Percentiles rank a stretch among this genome's conserved stretches.
These are phyloP conservation scores for Chaetodon trifascialis DNA, from an alignment of 2,113 vertebrate species.

Conservation along the genomic window DNA sequence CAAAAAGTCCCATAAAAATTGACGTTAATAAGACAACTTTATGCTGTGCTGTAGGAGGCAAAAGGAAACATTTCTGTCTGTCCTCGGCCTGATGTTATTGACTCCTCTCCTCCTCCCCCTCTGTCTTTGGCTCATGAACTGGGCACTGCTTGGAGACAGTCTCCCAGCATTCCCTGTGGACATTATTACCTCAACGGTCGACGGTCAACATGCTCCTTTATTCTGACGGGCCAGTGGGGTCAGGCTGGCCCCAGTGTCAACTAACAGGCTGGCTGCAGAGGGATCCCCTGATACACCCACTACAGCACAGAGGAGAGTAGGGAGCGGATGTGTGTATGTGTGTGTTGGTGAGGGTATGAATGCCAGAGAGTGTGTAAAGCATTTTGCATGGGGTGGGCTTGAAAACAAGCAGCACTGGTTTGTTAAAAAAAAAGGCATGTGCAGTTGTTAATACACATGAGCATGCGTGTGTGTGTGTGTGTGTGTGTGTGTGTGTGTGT, in stretches of 20 bases:
- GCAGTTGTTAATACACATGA: background rate
- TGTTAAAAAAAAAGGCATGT: constrained; percentile 5
- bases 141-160: constrained; percentile 31
- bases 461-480: constrained; percentile 13
- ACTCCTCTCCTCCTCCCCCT: constrained; percentile 12
- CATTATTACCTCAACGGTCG: constrained; percentile 69
- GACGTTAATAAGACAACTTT: background rate
- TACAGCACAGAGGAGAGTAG: background rate
- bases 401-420: background rate
- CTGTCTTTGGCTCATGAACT: constrained; percentile 40
- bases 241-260: constrained; percentile 65
- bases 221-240: constrained; percentile 55
- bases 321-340: background rate
- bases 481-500: background rate
- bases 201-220: constrained; percentile 63
- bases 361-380: background rate
- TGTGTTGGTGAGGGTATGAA: background rate
- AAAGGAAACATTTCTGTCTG: constrained; percentile 5
- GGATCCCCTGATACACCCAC: constrained; percentile 29
- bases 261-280: constrained; percentile 52
- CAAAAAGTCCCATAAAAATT: background rate
- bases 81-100: constrained; percentile 13
- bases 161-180: constrained; percentile 64
- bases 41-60: background rate
- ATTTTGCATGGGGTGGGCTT: background rate